These are phyloP conservation scores for Tricholaema leucomelas DNA, from an alignment of 2,113 vertebrate genomes.

Conservation along the genomic window DNA sequence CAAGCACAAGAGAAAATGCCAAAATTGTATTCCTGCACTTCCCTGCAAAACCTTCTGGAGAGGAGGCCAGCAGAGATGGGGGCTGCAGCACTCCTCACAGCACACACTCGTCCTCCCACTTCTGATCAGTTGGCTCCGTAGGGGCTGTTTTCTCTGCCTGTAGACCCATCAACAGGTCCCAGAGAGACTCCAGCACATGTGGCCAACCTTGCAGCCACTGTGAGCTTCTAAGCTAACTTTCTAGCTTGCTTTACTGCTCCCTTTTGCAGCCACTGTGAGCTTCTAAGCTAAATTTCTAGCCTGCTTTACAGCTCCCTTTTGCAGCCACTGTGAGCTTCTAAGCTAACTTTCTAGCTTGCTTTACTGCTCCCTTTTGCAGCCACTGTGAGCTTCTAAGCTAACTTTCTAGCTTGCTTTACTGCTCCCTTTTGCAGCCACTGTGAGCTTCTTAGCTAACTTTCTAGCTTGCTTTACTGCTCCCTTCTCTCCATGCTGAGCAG, in stretches of 20 bases:
- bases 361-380: background rate
- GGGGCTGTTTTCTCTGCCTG: background rate
- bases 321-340: background rate
- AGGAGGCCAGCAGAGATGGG: background rate
- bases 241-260: background rate
- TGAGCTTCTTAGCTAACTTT: background rate
- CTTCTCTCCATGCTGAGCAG: background rate
- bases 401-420: background rate
- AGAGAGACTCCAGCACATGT: too few relatives aligned
- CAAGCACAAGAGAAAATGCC: constrained; percentile 22
- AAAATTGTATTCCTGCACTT: background rate
- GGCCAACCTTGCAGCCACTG: too few relatives aligned
- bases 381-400: background rate
- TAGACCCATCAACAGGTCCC: background rate
- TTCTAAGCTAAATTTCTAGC: background rate
- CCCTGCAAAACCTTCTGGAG: background rate
- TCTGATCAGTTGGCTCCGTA: background rate
- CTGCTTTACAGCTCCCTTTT: background rate
- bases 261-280: background rate
- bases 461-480: background rate
- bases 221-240: background rate
- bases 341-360: background rate
- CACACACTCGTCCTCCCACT: background rate
- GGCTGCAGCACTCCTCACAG: background rate
- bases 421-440: background rate